Evolutionary conservation across 1,140 invertebrate genomes (phyloP), one percentile per base, ranked within the genome.

Genomic region (Lepidurus apus): DNA sequence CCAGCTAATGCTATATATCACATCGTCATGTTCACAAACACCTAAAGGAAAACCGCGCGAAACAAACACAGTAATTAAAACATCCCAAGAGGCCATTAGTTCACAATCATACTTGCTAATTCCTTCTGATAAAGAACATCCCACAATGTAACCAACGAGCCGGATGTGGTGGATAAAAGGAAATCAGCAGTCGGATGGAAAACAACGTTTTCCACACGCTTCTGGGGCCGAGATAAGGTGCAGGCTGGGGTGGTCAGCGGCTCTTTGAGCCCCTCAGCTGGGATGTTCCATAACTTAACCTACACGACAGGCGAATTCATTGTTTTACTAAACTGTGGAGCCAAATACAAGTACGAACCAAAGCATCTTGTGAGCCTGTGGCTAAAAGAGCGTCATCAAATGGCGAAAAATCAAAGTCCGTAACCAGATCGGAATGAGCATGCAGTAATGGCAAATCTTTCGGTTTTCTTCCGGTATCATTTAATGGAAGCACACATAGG

Each of bases 331-430:
- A 10, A 24, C 10, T 26, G 5, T 73, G 42, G 77, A 74, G 74
- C 4, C 8, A 34, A 11, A 44, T 13, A 81, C n/a, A 75, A 45
- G 2, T 6, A 82, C 87, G 87, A 86, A 92, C 93, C 86, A 93
- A 88, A 83, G 92, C 94, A 86, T 98, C 95, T 85, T 95, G 93
- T 45, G 95, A 96, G 74, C 94, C 93, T 76, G 95, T 97, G 11
- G 94, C 91, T 79, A 98, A 85, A 34, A 97, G 86, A 42, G 93
- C 93, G 88, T 97, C 95, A 85, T 97, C 93, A 86, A 97, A 97
- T 47, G 95, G 95, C 65, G 94, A 96, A 83, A 98, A 97, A 82
- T 94, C 92, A 89, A 97, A 92, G 85, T 97, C 95, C n/a, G 93
- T 95, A 34, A 97, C 93, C 45, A 94, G 94, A 83, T 96, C 95